Percentiles rank a stretch among this genome's conserved stretches.
Evolutionary conservation across 2,888 invertebrate genomes (phyloP).

Genomic region (Nomada ferruginata): DNA sequence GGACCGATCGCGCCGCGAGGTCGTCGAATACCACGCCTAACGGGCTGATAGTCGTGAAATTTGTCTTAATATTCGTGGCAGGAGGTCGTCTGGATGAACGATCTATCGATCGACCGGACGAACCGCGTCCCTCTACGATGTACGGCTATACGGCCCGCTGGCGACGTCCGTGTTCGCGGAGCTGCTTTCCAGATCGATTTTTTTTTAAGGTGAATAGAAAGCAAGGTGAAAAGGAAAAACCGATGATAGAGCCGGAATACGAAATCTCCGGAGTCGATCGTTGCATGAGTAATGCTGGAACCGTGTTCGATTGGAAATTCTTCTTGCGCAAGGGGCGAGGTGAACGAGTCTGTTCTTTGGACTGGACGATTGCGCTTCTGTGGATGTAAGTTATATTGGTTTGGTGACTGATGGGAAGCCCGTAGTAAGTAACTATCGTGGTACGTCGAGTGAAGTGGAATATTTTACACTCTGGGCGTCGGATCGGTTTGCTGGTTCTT

Average conservation of each 20-base stretch:
- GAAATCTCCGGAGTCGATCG: constrained; percentile 7
- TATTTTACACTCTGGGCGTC: too few relatives aligned
- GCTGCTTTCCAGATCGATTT: constrained; percentile 23
- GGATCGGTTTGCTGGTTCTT: too few relatives aligned
- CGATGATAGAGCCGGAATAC: constrained; percentile 9
- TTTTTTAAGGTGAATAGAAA: constrained; percentile 24
- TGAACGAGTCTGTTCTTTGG: neutral
- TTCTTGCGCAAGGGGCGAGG: neutral
- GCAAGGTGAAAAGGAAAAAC: constrained; percentile 35
- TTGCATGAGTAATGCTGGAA: neutral
- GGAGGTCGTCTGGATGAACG: constrained; percentile 65
- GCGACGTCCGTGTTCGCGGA: constrained; percentile 16
- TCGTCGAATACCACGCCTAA: constrained; percentile 10
- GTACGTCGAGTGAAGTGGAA: too few relatives aligned
- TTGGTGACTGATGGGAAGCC: too few relatives aligned
- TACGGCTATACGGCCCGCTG: constrained; percentile 21
- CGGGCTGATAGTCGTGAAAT: constrained; percentile 53
- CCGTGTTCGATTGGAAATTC: constrained; percentile 15
- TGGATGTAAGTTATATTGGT: too few relatives aligned
- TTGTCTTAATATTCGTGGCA: constrained; percentile 72
- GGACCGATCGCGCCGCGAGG: constrained; percentile 24
- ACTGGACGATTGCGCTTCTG: neutral
- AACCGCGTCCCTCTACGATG: constrained; percentile 1
- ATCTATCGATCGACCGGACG: constrained; percentile 52
- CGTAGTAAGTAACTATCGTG: too few relatives aligned